A percentile compares a stretch with the other conserved stretches of the same genome.
phyloP scores from a whole-genome alignment of 2,888 invertebrate genomes.

The Sarcophaga rosellei region DNA sequence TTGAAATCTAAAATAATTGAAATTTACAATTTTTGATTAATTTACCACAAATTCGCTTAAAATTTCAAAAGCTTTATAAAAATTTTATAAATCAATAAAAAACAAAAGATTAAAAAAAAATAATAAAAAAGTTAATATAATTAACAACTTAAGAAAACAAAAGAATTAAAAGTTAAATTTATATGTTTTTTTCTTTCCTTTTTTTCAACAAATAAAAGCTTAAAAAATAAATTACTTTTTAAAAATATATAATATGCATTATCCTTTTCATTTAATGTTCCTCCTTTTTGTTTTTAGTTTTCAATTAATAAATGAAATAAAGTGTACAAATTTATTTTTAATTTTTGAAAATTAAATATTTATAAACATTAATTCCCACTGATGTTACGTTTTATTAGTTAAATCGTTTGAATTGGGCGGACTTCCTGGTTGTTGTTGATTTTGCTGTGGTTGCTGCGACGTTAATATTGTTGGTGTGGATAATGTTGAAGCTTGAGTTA shows the following conservation, averaged over 20 bases:
- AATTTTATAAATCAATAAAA: neutral
- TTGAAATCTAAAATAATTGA: neutral
- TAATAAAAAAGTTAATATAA: conserved; percentile 2
- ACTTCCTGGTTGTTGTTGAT: conserved; percentile 75
- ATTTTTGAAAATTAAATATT: conserved; percentile 78
- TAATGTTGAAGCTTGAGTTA: conserved; percentile 73
- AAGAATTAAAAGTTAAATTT: conserved; percentile 19
- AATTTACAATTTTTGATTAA: neutral
- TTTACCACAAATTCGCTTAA: conserved; percentile 19
- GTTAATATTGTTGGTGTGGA: conserved; percentile 72
- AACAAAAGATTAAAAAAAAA: conserved; percentile 10
- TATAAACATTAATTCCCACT: conserved; percentile 82
- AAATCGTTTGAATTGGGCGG: conserved; percentile 81
- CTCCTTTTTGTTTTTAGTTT: conserved; percentile 19
- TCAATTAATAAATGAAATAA: conserved; percentile 35
- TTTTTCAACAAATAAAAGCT: conserved; percentile 56
- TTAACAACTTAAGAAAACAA: conserved; percentile 33
- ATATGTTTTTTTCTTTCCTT: neutral
- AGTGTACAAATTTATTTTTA: conserved; percentile 2
- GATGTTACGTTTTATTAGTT: conserved; percentile 81
- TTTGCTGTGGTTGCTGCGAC: conserved; percentile 71
- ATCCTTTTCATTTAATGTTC: conserved; percentile 5
- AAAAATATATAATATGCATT: conserved; percentile 43
- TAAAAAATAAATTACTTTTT: conserved; percentile 38
- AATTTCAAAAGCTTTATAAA: neutral